phyloP scores from a whole-genome alignment of 37 sponge, comb jelly and placozoan genomes.

The Agelas oroides region DNA sequence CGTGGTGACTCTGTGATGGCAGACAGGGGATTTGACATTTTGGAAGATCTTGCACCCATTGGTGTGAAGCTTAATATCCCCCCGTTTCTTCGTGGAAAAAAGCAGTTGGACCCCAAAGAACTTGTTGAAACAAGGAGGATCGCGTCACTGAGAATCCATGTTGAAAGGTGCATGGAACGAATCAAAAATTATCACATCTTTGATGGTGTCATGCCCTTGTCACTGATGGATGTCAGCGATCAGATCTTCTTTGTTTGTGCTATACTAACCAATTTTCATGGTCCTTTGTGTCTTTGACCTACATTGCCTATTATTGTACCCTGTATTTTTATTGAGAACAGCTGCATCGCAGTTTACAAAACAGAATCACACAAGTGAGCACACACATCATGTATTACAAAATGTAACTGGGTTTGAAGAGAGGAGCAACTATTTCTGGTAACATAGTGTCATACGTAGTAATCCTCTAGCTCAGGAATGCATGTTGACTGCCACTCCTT shows the following conservation, averaged over 20 bases:
- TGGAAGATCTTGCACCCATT: slow-evolving; percentile 16
- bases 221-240: slow-evolving; percentile 30
- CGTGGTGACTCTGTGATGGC: slow-evolving; percentile 68
- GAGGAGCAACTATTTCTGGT: slow-evolving; percentile 42
- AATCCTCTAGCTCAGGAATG: slow-evolving; percentile 33
- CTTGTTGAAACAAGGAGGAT: slow-evolving; percentile 44
- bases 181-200: slow-evolving; percentile 68
- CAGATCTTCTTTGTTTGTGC: slow-evolving; percentile 64
- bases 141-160: slow-evolving; percentile 63
- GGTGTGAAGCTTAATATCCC: slow-evolving; percentile 8
- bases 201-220: slow-evolving; percentile 38
- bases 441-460: too few species aligned
- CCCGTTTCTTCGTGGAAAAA: neutral
- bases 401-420: slow-evolving; percentile 33
- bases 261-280: slow-evolving; percentile 53
- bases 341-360: too few species aligned
- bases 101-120: slow-evolving; percentile 33
- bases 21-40: slow-evolving; percentile 51
- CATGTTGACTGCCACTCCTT: slow-evolving; percentile 12
- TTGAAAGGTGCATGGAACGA: slow-evolving; percentile 61
- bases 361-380: too few species aligned
- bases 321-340: neutral
- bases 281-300: slow-evolving; percentile 11
- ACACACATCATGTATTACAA: too few species aligned
- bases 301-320: too few species aligned